These are phyloP conservation scores for Phyllopteryx taeniolatus DNA, from an alignment of 2,113 vertebrate species.

Conservation along the genomic window DNA sequence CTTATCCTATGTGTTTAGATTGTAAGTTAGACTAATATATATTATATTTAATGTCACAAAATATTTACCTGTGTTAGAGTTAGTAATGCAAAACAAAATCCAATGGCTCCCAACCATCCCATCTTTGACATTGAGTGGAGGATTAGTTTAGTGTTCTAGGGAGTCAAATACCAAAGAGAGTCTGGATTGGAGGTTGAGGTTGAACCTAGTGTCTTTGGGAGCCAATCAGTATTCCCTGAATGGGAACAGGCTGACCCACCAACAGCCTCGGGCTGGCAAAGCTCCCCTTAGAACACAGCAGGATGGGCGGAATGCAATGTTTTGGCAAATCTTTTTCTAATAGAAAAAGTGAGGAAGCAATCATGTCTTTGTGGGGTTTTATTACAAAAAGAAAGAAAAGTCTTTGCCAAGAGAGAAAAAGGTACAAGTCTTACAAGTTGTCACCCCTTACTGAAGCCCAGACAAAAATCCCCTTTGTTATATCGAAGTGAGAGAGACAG, in stretches of 20 bases:
- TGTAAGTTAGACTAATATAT: not conserved
- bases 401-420: no score
- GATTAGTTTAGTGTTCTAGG: slow-evolving; percentile 66
- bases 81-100: slow-evolving; percentile 63
- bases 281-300: slow-evolving; percentile 42
- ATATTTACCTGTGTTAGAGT: slow-evolving; percentile 70
- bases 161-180: slow-evolving; percentile 64
- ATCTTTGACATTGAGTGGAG: slow-evolving; percentile 67
- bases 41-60: not conserved
- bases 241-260: slow-evolving; percentile 48
- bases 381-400: no score
- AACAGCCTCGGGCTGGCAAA: slow-evolving; percentile 47
- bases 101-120: slow-evolving; percentile 64
- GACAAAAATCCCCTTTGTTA: no score
- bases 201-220: slow-evolving; percentile 36
- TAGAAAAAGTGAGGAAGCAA: no score
- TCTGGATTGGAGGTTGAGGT: slow-evolving; percentile 68
- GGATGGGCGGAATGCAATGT: slow-evolving; percentile 22
- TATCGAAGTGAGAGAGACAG: no score
- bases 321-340: no score
- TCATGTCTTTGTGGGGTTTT: no score
- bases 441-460: no score
- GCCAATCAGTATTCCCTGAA: slow-evolving; percentile 69
- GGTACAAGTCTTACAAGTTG: no score
- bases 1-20: not conserved